Percentiles rank a stretch among this genome's conserved stretches.
phyloP scores from a whole-genome alignment of 30 jellyfish, hydroid and myxozoan genomes.

The Morbakka virulenta region DNA sequence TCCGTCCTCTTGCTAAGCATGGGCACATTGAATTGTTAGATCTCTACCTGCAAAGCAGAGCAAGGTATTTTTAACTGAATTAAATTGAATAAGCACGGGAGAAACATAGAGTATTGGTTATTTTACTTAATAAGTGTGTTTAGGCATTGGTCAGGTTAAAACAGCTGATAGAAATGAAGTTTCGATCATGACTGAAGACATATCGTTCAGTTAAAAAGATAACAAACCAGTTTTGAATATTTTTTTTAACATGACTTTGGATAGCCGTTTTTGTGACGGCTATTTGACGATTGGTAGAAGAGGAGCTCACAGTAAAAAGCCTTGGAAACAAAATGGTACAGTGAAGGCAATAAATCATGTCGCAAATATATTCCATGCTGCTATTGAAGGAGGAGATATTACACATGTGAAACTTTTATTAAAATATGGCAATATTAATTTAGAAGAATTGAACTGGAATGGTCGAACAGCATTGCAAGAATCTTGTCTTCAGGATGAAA shows the following conservation, averaged over 20 bases:
- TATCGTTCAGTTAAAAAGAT: too few relatives aligned
- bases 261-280: constrained; percentile 70
- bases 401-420: constrained; percentile 88
- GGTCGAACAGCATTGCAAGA: constrained; percentile 89
- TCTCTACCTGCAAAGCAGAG: too few relatives aligned
- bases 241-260: constrained; percentile 35
- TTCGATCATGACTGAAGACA: too few relatives aligned
- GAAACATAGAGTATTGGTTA: too few relatives aligned
- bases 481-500: constrained; percentile 67
- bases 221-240: too few relatives aligned
- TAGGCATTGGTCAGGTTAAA: too few relatives aligned
- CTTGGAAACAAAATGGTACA: constrained; percentile 27
- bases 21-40: too few relatives aligned
- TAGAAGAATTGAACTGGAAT: constrained; percentile 52
- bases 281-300: constrained; percentile 54
- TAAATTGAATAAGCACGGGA: too few relatives aligned
- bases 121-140: too few relatives aligned
- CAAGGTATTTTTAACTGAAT: too few relatives aligned
- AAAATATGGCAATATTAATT: constrained; percentile 72
- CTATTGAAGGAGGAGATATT: constrained; percentile 76
- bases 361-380: constrained; percentile 64
- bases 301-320: constrained; percentile 18
- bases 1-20: too few relatives aligned
- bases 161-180: too few relatives aligned
- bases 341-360: constrained; percentile 44